phyloP scores from a whole-genome alignment of 2,113 vertebrate species.

The Arizona elegans region DNA sequence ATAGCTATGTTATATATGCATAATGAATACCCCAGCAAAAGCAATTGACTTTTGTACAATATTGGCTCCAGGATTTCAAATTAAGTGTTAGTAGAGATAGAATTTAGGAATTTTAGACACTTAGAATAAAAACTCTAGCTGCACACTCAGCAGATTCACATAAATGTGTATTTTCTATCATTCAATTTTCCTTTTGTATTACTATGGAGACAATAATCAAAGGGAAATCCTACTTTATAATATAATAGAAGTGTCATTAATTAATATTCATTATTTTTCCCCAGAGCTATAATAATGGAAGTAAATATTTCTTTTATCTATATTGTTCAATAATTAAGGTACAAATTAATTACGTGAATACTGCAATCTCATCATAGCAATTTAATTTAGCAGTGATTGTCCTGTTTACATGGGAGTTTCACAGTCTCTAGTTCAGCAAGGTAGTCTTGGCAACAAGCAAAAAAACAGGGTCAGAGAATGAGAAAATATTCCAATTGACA shows the following conservation, averaged over 20 bases:
- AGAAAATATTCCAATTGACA: background rate
- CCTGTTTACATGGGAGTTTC: slow-evolving; percentile 16
- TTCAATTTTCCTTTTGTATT: background rate
- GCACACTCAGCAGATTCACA: background rate
- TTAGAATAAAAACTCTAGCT: background rate
- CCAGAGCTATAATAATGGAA: background rate
- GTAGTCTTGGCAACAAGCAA: slow-evolving; percentile 19
- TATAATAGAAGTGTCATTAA: background rate
- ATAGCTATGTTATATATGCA: background rate
- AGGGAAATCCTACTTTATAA: background rate
- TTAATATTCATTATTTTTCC: background rate
- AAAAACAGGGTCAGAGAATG: slow-evolving; percentile 9
- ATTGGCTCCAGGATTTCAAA: background rate
- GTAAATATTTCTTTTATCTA: slow-evolving; percentile 9
- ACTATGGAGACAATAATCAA: background rate
- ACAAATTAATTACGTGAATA: slow-evolving; percentile 26
- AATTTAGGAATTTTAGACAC: background rate
- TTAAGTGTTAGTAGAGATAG: background rate
- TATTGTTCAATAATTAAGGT: slow-evolving; percentile 19
- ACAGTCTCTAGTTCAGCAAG: background rate
- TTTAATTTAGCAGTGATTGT: slow-evolving; percentile 25
- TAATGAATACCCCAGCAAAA: background rate
- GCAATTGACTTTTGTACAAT: background rate
- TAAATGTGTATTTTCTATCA: background rate
- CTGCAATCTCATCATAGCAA: slow-evolving; percentile 5